Conservation (phyloP, 1,140 invertebrate genomes). For the Acarapis woodi region DNA sequence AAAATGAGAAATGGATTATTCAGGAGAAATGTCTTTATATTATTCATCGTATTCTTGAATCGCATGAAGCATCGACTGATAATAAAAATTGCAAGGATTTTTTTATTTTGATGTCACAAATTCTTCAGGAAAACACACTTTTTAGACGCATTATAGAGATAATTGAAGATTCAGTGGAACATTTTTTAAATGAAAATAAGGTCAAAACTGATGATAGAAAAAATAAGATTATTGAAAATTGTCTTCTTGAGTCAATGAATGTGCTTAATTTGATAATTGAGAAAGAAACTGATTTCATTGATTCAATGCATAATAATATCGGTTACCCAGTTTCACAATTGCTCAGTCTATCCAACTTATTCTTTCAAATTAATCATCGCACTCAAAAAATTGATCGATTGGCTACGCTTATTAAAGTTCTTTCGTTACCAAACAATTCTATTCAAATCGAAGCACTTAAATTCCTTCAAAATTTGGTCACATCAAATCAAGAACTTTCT, state of each 20-base stretch:
- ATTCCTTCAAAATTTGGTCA: constrained; percentile 6
- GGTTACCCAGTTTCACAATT: constrained; percentile 8
- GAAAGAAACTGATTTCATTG: constrained; percentile 9
- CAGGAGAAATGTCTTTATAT: constrained; percentile 4
- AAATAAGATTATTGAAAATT: constrained; percentile 3
- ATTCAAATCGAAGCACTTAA: constrained; percentile 7
- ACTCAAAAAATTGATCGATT: constrained; percentile 8
- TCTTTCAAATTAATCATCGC: constrained; percentile 8
- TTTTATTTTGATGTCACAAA: constrained; percentile 9
- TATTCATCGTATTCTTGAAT: constrained; percentile 3
- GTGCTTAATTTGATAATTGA: constrained; percentile 6
- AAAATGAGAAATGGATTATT: constrained; percentile 11
- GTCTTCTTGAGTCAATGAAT: constrained; percentile 1
- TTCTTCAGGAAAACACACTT: constrained; percentile 10
- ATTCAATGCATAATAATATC: constrained; percentile 2
- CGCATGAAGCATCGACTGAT: constrained; percentile 7
- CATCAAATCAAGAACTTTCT: constrained; percentile 3
- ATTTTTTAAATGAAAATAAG: neutral
- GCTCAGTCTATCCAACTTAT: constrained; percentile 7
- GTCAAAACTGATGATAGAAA: constrained; percentile 2
- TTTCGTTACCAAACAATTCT: constrained; percentile 2
- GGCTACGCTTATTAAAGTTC: constrained; percentile 6
- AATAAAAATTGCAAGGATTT: neutral
- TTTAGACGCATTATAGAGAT: constrained; percentile 8
- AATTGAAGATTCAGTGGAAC: constrained; percentile 5